Percentiles rank a stretch among this genome's conserved stretches.
These are phyloP conservation scores for Rhinoraja longicauda DNA, from an alignment of 2,797 vertebrate species.

Conservation along the genomic window DNA sequence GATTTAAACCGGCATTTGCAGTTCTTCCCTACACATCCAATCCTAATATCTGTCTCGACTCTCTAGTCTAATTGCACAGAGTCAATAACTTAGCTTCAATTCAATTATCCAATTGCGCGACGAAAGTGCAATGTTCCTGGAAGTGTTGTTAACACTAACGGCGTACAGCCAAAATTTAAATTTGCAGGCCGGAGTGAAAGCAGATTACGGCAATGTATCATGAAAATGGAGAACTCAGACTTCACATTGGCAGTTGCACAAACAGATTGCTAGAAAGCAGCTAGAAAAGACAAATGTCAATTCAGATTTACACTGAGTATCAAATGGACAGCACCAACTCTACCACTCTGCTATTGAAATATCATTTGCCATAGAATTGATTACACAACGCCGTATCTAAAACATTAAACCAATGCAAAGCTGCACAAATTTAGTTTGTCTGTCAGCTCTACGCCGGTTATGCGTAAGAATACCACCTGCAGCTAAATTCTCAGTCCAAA, in stretches of 20 bases:
- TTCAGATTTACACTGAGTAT: slow-evolving; percentile 10
- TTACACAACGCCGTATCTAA: background rate
- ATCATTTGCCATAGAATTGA: background rate
- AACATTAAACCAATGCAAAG: background rate
- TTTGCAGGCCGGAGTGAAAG: background rate
- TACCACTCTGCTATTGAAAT: background rate
- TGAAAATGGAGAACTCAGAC: background rate
- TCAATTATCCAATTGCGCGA: background rate
- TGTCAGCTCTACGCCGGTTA: background rate
- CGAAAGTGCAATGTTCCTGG: background rate
- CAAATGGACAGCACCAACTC: too few relatives aligned
- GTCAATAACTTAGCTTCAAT: background rate
- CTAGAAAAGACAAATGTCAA: background rate
- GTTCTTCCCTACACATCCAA: too few relatives aligned
- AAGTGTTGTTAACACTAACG: background rate
- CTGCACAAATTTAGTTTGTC: background rate
- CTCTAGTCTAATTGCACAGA: slow-evolving; percentile 5
- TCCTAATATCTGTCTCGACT: background rate
- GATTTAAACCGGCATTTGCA: too few relatives aligned
- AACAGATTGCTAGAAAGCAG: background rate
- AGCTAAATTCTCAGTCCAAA: background rate
- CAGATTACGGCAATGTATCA: background rate
- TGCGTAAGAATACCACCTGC: background rate
- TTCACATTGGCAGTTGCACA: background rate
- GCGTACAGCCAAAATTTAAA: background rate